Evolutionary conservation across 2,797 vertebrate species (phyloP), one percentile per base, ranked within the genome.

Genomic region (Acropternis orthonyx): DNA sequence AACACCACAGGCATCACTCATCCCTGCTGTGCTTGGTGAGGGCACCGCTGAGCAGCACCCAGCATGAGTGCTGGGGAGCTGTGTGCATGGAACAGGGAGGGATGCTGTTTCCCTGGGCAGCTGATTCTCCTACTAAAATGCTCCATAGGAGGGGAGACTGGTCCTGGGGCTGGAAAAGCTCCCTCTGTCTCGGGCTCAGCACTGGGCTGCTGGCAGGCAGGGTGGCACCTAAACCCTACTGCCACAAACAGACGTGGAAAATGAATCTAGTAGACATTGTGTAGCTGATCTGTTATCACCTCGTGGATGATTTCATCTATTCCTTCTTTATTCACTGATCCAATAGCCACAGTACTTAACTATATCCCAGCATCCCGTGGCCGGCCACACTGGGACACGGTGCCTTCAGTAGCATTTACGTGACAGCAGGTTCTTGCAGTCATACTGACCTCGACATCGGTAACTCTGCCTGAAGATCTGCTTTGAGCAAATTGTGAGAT

Each of bases 401-500:
- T 89, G 36, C 68, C 34, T 68, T 39, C 67, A 37, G 9, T n/a
- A 65, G 67, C 30, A 11, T 76, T 61, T n/a, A 63, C 28, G 12
- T 68, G 86, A 88, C 90, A 89, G 11, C 71, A 90, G 71, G 88
- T 65, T 85, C 79, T 62, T 52, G 36, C 15, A 39, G 4, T 72
- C 16, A 11, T 61, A 14, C 65, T 92, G 49, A 48, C 75, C 66
- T 74, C 89, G 82, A 66, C 96, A 88, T 97, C 93, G 68, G 16
- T 78, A 85, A 48, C 62, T 86, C 36, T 41, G 41, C 68, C 54
- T 61, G 56, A 62, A 95, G 88, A 89, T 80, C 84, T 63, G 61
- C 49, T 95, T 94, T 94, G 79, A 94, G 80, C 69, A 77, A 78
- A 92, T 93, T 71, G 18, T 84, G 89, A 96, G 96, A 51, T 94